Percentiles rank a stretch among this genome's conserved stretches.
Conservation (phyloP, 2,888 invertebrate species). For the Phasia obesa region DNA sequence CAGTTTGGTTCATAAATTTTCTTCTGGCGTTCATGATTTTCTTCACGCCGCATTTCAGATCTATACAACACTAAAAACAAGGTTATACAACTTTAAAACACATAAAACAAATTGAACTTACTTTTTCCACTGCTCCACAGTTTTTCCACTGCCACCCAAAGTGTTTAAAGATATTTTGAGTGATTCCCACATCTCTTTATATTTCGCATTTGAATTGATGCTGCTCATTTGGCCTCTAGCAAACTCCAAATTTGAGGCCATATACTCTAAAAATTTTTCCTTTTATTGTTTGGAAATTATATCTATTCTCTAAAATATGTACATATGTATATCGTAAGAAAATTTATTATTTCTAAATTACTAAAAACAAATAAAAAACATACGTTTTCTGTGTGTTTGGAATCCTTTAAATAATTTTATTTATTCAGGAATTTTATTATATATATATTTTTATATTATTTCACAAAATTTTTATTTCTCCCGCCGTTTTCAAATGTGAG, state of each 20-base stretch:
- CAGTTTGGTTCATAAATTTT: slow-evolving; percentile 12
- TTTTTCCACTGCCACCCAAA: slow-evolving; percentile 7
- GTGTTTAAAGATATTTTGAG: background rate
- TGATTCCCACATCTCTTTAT: slow-evolving; percentile 7
- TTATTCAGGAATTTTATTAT: no score
- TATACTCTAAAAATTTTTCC: slow-evolving; percentile 12
- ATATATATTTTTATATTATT: no score
- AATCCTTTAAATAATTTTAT: no score
- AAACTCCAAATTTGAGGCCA: slow-evolving; percentile 8
- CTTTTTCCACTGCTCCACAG: slow-evolving; percentile 1
- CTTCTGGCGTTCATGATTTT: no score
- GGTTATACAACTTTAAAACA: no score
- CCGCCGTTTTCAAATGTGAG: no score
- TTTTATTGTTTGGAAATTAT: slow-evolving; percentile 13
- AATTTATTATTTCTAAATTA: no score
- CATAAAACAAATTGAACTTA: background rate
- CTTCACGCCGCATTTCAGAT: slow-evolving; percentile 3
- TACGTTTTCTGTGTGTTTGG: background rate
- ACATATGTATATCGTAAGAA: no score
- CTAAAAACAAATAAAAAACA: no score
- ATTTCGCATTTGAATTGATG: background rate
- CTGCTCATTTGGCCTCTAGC: slow-evolving; percentile 5
- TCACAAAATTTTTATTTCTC: no score
- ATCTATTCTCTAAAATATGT: slow-evolving; percentile 11
- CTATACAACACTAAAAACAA: slow-evolving; percentile 7